These are phyloP conservation scores for Epinotia demarniana DNA, from an alignment of 2,888 invertebrate species.

Conservation along the genomic window DNA sequence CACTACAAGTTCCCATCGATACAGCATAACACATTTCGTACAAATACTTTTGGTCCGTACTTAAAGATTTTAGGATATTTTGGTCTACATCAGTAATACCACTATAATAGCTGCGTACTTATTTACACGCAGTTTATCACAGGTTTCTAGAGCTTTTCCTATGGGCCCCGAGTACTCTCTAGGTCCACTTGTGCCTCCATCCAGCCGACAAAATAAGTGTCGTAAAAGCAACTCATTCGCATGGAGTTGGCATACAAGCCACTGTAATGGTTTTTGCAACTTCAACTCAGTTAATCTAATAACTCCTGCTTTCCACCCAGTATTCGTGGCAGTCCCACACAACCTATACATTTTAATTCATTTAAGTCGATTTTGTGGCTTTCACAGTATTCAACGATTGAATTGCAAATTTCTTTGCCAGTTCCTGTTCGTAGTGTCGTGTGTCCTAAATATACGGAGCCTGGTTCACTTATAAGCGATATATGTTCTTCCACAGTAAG, in stretches of 20 bases:
- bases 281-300: conserved; percentile 48
- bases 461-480: conserved; percentile 10
- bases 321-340: conserved; percentile 50
- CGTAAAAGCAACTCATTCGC: conserved; percentile 47
- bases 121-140: conserved; percentile 42
- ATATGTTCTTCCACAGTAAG: conserved; percentile 13
- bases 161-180: conserved; percentile 50
- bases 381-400: conserved; percentile 29
- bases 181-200: conserved; percentile 53
- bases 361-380: conserved; percentile 28
- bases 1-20: conserved; percentile 40
- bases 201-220: conserved; percentile 46
- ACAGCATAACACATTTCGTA: conserved; percentile 40
- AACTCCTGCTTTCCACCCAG: conserved; percentile 49
- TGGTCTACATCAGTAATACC: neutral
- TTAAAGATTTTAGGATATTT: conserved; percentile 35
- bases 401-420: conserved; percentile 29
- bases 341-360: conserved; percentile 43
- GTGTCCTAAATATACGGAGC: conserved; percentile 37
- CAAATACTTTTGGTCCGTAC: conserved; percentile 49
- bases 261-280: conserved; percentile 49
- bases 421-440: conserved; percentile 35
- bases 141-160: conserved; percentile 49
- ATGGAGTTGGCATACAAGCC: conserved; percentile 50
- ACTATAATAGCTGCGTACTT: conserved; percentile 17